phyloP scores from a whole-genome alignment of 2,797 vertebrate species.

The Hypotaenidia philippensis region DNA sequence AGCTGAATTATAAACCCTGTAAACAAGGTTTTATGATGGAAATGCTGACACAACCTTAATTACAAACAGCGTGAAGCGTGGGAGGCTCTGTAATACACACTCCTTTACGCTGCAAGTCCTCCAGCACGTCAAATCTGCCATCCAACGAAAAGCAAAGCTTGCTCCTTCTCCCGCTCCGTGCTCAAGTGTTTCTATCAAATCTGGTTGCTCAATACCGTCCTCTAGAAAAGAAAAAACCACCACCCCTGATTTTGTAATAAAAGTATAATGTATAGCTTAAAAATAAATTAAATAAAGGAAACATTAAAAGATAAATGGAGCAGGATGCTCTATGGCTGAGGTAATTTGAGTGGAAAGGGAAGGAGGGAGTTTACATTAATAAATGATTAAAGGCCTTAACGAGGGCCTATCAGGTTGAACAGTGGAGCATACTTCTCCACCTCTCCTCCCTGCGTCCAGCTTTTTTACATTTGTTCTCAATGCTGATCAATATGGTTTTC shows the following conservation, averaged over 20 bases:
- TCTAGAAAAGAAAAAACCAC: conserved; percentile 50
- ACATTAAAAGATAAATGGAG: conserved; percentile 88
- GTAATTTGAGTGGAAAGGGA: conserved; percentile 86
- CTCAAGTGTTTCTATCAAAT: conserved; percentile 48
- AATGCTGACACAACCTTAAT: conserved; percentile 73
- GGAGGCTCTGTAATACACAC: conserved; percentile 57
- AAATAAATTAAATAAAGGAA: conserved; percentile 89
- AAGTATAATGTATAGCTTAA: conserved; percentile 84
- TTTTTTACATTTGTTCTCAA: conserved; percentile 84
- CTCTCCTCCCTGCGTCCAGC: conserved; percentile 78
- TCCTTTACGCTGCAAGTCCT: conserved; percentile 38
- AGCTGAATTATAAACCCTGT: conserved; percentile 72
- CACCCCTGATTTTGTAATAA: conserved; percentile 78
- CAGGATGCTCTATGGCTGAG: conserved; percentile 86
- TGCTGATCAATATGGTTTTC: conserved; percentile 89
- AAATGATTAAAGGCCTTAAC: conserved; percentile 88
- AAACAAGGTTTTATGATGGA: conserved; percentile 71
- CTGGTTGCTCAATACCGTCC: conserved; percentile 62
- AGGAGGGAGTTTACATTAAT: conserved; percentile 84
- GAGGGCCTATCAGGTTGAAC: conserved; percentile 84
- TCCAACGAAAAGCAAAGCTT: conserved; percentile 18
- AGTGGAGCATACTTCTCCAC: conserved; percentile 77
- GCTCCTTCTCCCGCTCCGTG: conserved; percentile 9
- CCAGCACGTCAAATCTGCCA: conserved; percentile 50
- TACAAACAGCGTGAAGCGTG: conserved; percentile 61